Evolutionary conservation across 64 coral and sea anemone species (phyloP).

Genomic region (Pocillopora verrucosa): DNA sequence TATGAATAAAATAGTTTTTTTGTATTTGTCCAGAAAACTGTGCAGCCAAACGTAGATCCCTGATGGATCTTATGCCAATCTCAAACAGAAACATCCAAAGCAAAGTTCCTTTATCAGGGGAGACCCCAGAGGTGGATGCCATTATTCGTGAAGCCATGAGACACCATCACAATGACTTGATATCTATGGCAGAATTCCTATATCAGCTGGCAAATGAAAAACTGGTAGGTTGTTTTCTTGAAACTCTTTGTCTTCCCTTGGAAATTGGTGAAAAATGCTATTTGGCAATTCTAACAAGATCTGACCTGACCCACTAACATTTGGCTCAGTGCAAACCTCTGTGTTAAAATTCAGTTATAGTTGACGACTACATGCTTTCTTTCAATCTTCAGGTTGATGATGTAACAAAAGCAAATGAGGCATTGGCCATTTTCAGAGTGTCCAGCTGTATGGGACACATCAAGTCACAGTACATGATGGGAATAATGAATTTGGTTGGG

Average conservation of each 20-base stretch:
- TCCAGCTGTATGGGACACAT: constrained; percentile 65
- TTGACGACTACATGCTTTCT: background rate
- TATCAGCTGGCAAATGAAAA: constrained; percentile 23
- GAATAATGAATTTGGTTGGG: constrained; percentile 64
- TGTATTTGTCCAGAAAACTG: constrained; percentile 17
- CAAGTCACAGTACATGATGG: constrained; percentile 57
- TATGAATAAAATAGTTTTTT: background rate
- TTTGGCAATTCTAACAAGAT: background rate
- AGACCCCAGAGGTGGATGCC: constrained; percentile 45
- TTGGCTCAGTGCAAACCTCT: background rate
- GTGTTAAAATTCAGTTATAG: no score
- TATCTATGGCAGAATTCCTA: constrained; percentile 6
- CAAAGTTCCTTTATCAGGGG: constrained; percentile 49
- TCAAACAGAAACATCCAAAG: background rate
- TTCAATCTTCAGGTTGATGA: background rate
- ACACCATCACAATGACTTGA: constrained; percentile 3
- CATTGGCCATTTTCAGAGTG: constrained; percentile 32
- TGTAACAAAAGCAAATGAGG: background rate
- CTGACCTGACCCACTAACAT: background rate
- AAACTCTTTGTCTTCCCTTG: background rate
- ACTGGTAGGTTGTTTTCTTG: background rate
- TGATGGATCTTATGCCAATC: background rate
- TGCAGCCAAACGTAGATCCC: background rate
- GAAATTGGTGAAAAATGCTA: background rate
- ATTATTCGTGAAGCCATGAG: background rate